These are phyloP conservation scores for Chymomyza amoena DNA, from an alignment of 2,888 invertebrate species.

Conservation along the genomic window DNA sequence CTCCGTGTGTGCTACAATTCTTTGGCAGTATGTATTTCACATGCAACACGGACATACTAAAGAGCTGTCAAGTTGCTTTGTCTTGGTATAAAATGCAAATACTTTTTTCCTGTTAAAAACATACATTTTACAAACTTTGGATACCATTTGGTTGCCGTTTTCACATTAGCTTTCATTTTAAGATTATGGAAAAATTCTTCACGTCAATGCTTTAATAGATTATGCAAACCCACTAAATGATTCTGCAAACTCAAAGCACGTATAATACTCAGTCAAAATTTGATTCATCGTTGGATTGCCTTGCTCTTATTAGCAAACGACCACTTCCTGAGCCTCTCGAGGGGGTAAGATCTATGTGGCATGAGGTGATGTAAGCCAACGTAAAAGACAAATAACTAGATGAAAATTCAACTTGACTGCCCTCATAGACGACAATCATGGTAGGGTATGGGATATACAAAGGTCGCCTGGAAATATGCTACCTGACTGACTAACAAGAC, in stretches of 20 bases:
- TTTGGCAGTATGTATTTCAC: conserved; percentile 30
- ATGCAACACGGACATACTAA: conserved; percentile 29
- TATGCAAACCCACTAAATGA: too few species aligned
- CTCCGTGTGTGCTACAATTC: conserved; percentile 24
- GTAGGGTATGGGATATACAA: too few species aligned
- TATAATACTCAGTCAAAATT: too few species aligned
- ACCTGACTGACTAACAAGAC: conserved; percentile 45
- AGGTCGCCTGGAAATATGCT: not conserved
- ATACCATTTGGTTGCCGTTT: too few species aligned
- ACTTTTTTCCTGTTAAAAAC: conserved; percentile 49
- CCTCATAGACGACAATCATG: not conserved
- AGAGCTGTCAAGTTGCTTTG: not conserved
- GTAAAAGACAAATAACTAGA: too few species aligned
- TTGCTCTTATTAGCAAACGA: not conserved
- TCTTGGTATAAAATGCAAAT: conserved; percentile 52
- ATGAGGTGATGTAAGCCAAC: too few species aligned
- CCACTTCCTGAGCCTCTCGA: not conserved
- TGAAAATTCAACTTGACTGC: not conserved
- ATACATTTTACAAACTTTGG: conserved; percentile 47
- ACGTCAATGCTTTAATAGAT: too few species aligned
- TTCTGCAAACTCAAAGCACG: too few species aligned
- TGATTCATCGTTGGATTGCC: too few species aligned
- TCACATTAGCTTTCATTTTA: too few species aligned
- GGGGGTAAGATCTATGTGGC: not conserved
- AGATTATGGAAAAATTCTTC: too few species aligned